Evolutionary conservation across 2,888 invertebrate species (phyloP), one percentile per base, ranked within the genome.

Genomic region (Mythimna albipuncta): DNA sequence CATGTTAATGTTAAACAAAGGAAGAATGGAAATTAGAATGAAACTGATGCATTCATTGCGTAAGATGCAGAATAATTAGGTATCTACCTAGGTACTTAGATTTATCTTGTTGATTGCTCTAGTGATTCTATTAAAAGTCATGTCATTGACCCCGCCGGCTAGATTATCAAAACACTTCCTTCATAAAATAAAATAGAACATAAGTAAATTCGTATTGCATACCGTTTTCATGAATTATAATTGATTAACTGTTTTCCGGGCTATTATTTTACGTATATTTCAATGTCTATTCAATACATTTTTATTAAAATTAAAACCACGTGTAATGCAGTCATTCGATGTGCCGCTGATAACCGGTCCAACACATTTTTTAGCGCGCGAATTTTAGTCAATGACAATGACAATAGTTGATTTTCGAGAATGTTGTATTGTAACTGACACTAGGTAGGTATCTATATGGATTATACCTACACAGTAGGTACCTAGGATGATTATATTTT

Each of bases 101-200:
- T 61, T 55, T 26, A 38, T 57, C 52, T 41, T 26, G 16, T 11
- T 41, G 9, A 32, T 61, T 54, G 21, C 47, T 35, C 13, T 76
- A 68, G n/a, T 58, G 44, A 77, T 55, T 61, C 50, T 59, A 69
- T 10, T 72, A 44, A 9, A 72, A 69, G 83, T 69, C 84, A 75
- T 64, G 84, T 66, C 81, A 81, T 80, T 81, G 84, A 81, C 81
- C 84, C 52, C 41, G 44, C 54, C 64, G 62, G 21, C 61, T 52
- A 55, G 38, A 54, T 61, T 71, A 61, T 64, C 61, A 82, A 58
- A 59, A 19, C 13, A 66, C 35, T 75, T 75, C 75, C 57, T 68
- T 35, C 32, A 65, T 61, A 54, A 44, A 47, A 3, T 44, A 41
- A 26, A 32, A 16, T 10, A 52, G 7, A n/a, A 16, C 19, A 5